These are phyloP conservation scores for Chloroceryle aenea DNA, from an alignment of 2,113 vertebrate genomes.

Conservation along the genomic window DNA sequence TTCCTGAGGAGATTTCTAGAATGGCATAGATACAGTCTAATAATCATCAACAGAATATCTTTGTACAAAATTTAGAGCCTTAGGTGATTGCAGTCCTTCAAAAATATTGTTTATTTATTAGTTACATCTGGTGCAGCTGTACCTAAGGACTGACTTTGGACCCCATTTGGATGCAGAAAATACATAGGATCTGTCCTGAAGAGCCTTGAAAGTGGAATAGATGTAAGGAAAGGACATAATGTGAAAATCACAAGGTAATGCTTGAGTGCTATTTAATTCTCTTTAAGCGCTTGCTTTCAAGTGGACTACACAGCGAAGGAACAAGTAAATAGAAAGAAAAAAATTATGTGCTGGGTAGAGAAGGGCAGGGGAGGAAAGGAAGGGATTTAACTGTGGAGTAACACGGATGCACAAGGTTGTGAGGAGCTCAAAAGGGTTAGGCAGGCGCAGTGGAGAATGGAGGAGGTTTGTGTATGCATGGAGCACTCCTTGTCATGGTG, in stretches of 20 bases:
- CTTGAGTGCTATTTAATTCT: not conserved
- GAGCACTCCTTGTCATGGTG: rapidly evolving
- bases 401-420: not conserved
- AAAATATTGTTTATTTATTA: not conserved
- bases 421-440: not conserved
- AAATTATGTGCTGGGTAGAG: not conserved
- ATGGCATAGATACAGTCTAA: not conserved
- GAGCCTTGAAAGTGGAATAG: not conserved
- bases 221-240: not conserved
- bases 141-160: not conserved
- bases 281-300: not conserved
- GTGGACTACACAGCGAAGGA: not conserved
- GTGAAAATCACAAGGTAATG: not conserved
- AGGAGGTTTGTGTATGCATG: not conserved
- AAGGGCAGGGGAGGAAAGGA: not conserved
- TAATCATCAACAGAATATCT: not conserved
- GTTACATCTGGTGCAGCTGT: not conserved
- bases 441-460: rapidly evolving
- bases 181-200: not conserved
- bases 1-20: not conserved
- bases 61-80: not conserved
- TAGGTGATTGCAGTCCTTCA: not conserved
- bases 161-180: not conserved
- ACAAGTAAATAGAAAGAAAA: not conserved
- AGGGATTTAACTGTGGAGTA: not conserved